Conservation (phyloP, 2,113 vertebrate genomes). For the Gymnarchus niloticus region DNA sequence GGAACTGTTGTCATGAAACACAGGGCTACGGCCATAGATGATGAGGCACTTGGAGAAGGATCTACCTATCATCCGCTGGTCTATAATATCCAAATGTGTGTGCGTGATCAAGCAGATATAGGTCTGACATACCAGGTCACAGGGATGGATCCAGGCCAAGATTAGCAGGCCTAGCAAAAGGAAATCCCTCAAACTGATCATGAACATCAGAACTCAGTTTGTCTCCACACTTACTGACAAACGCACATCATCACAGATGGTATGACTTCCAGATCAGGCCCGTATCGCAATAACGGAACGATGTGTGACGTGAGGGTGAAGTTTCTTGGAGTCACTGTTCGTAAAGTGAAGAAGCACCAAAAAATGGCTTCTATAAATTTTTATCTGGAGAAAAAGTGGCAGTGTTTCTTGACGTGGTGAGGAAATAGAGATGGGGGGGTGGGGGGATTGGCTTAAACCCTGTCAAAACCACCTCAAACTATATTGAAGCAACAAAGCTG, state of each 20-base stretch:
- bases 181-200: neutral
- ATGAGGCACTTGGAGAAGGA: neutral
- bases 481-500: neutral
- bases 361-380: neutral
- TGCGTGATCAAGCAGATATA: neutral
- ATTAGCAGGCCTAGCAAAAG: neutral
- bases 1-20: neutral
- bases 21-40: neutral
- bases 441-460: neutral
- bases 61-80: neutral
- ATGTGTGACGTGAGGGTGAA: neutral
- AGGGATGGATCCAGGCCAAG: neutral
- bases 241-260: neutral
- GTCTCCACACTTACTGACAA: neutral
- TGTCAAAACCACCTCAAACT: neutral
- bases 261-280: neutral
- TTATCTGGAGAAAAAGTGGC: too few relatives aligned
- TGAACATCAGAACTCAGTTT: neutral
- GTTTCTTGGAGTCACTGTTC: neutral
- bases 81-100: neutral
- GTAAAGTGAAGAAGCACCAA: neutral
- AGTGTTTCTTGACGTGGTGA: neutral
- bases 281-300: neutral
- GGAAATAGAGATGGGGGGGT: neutral
- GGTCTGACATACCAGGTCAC: neutral